Conservation (phyloP, 2,113 vertebrate genomes). For the Gymnogyps californianus region DNA sequence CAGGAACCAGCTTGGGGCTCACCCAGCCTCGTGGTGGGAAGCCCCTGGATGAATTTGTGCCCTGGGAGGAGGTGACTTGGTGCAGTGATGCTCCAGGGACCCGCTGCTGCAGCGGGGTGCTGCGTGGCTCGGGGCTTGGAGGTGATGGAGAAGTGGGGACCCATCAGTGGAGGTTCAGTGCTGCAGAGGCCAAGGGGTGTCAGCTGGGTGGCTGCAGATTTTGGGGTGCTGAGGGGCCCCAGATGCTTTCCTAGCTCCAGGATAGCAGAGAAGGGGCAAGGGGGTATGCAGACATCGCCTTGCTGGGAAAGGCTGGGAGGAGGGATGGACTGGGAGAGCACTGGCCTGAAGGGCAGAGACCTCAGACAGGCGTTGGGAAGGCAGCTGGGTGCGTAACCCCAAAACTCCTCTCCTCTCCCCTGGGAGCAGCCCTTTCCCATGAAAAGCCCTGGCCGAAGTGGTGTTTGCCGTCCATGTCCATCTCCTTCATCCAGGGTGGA, state of each 20-base stretch:
- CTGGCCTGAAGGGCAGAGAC: background rate
- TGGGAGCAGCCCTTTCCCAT: background rate
- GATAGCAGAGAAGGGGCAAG: rapidly evolving
- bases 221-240: background rate
- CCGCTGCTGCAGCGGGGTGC: rapidly evolving
- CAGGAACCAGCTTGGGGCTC: background rate
- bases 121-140: rapidly evolving
- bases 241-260: background rate
- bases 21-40: rapidly evolving
- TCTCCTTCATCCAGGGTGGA: background rate
- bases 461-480: rapidly evolving
- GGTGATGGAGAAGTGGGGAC: background rate
- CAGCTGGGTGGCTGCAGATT: background rate
- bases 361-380: background rate
- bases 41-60: rapidly evolving
- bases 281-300: rapidly evolving
- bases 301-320: background rate
- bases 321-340: background rate
- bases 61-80: background rate
- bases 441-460: background rate
- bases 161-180: background rate
- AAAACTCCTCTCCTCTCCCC: background rate
- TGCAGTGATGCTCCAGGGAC: rapidly evolving
- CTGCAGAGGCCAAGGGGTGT: background rate
- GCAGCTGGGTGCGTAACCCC: background rate